Conservation (phyloP, 2,113 vertebrate genomes). For the Garra rufa region DNA sequence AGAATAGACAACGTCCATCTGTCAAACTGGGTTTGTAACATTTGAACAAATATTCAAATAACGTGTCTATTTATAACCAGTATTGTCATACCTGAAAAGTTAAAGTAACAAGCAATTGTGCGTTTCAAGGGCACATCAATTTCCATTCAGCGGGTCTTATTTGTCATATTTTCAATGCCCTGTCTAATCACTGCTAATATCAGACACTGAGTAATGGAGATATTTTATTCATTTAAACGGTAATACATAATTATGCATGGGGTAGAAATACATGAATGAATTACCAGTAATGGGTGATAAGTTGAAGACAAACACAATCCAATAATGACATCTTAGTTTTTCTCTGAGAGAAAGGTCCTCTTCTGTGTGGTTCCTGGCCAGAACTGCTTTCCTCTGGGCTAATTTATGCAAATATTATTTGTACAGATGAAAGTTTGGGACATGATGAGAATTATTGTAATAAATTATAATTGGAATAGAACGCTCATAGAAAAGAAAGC, state of each 20-base stretch:
- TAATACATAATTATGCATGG: neutral
- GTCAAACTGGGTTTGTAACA: neutral
- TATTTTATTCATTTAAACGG: neutral
- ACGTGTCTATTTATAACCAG: conserved; percentile 33
- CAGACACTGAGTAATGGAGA: neutral
- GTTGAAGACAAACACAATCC: neutral
- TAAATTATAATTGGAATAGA: conserved; percentile 20
- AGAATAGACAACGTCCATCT: neutral
- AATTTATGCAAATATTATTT: conserved; percentile 20
- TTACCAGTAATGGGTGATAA: neutral
- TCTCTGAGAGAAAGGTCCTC: neutral
- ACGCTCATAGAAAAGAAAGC: neutral
- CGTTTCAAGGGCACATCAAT: conserved; percentile 20
- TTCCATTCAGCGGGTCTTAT: neutral
- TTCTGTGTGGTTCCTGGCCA: neutral
- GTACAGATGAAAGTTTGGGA: conserved; percentile 26
- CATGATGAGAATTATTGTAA: neutral
- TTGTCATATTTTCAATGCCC: conserved; percentile 20
- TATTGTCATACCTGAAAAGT: neutral
- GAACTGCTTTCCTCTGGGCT: neutral
- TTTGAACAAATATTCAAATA: conserved; percentile 31
- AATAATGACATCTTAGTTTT: neutral
- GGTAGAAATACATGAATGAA: neutral
- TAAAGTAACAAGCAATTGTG: conserved; percentile 28
- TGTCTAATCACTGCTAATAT: neutral